Conservation (phyloP, 2,888 invertebrate genomes). For the Sarcophaga rosellei region DNA sequence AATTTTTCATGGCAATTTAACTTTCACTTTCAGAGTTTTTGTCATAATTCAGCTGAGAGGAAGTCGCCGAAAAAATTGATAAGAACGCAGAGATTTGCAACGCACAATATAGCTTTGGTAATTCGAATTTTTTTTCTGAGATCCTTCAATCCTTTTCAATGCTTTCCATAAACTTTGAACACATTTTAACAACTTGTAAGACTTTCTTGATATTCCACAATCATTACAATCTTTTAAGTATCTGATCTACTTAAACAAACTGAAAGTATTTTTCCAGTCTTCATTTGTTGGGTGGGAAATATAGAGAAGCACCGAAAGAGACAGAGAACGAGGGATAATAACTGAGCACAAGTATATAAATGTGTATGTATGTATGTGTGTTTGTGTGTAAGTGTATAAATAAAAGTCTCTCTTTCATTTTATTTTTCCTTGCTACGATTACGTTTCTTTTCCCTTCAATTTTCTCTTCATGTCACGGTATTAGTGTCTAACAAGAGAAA, state of each 20-base stretch:
- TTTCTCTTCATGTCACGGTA: slow-evolving; percentile 3
- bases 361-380: not conserved
- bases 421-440: not conserved
- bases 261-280: not conserved
- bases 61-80: no score
- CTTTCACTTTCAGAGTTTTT: no score
- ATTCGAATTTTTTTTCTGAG: no score
- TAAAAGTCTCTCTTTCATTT: not conserved
- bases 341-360: no score
- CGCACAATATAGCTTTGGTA: no score
- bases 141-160: no score
- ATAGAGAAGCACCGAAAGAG: not conserved
- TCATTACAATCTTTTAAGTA: not conserved
- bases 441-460: not conserved
- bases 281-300: not conserved
- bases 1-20: no score
- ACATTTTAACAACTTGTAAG: not conserved
- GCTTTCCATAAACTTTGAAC: no score
- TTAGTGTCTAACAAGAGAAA: not conserved
- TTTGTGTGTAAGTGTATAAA: not conserved
- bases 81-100: no score
- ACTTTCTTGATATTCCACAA: not conserved
- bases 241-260: not conserved
- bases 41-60: no score
- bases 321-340: not conserved